Evolutionary conservation across 2,888 invertebrate genomes (phyloP), one percentile per base, ranked within the genome.

Genomic region (Melanostoma mellinum): DNA sequence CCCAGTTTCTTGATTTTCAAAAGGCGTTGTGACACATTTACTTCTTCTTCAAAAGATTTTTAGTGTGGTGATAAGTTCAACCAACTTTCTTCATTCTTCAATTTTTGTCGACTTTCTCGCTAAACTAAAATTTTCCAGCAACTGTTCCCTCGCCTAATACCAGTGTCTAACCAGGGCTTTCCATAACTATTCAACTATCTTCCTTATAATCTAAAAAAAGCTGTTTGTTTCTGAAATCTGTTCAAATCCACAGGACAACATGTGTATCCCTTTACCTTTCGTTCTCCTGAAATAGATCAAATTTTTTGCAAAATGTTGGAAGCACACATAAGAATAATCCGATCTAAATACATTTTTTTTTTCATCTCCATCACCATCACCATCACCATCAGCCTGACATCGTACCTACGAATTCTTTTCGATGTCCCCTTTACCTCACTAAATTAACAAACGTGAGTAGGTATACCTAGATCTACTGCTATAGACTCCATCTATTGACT

Each of bases 401-500:
- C 60, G 52, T 33, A 9, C 32, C 8, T 42, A 8, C 32, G 20
- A 20, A 20, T 20, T 20, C 20, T 20, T 20, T 20, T 20, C 20
- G 20, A 20, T 20, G 20, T 20, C 20, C 20, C 20, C 20, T 20
- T 20, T 20, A 20, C 20, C 20, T 20, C 20, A 20, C 20, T 20
- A 20, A 20, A 20, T 20, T 20, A 20, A 20, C 20, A 20, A 20
- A 20, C 20, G 20, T 20, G 20, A 20, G 20, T 20, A 20, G 20
- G 20, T 8, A 42, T 9, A 8, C 9, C 42, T 20, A 20, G 20
- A 20, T 1, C 20, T 20, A 20, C 20, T n/a, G 20, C 20, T 20
- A 20, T 20, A 20, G 42, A 67, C 84, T 61, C 50, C 79, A 84
- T 79, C 71, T 84, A 84, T 84, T 84, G 84, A 84, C 79, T 84